Evolutionary conservation across 2,797 vertebrate species (phyloP).

Genomic region (Avahi laniger): DNA sequence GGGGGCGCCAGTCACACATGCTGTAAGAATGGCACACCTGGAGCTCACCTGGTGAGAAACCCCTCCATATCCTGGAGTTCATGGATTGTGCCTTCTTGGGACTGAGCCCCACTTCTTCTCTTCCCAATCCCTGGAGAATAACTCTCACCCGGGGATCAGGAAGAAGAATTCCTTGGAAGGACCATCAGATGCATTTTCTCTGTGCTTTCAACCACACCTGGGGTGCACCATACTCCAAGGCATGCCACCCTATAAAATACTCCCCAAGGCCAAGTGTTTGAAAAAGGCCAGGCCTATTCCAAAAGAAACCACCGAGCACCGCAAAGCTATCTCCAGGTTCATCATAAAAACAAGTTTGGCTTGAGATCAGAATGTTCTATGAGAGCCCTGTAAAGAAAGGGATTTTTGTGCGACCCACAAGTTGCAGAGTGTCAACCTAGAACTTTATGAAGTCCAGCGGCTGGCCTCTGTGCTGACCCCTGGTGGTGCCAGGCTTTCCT

Average conservation of each 20-base stretch:
- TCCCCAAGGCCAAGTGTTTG: not conserved
- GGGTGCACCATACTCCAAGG: not conserved
- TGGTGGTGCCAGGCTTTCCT: not conserved
- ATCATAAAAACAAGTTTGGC: not conserved
- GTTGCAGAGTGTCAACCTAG: not conserved
- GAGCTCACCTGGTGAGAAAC: not conserved
- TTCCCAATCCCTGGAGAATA: not conserved
- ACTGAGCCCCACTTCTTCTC: not conserved
- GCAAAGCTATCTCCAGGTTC: not conserved
- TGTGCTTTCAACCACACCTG: not conserved
- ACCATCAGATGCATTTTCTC: not conserved
- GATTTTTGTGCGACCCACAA: not conserved
- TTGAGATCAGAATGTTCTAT: not conserved
- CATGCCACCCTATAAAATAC: not conserved
- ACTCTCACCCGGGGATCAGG: not conserved
- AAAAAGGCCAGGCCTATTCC: not conserved
- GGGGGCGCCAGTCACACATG: not conserved
- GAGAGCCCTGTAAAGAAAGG: not conserved
- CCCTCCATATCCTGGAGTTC: not conserved
- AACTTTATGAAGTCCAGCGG: not conserved
- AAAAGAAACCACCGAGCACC: not conserved
- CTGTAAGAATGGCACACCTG: not conserved
- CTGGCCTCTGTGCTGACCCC: not conserved
- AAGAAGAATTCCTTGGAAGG: not conserved
- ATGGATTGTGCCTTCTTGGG: no score